phyloP scores from a whole-genome alignment of 2,888 invertebrate species.

The Dynastes hyllus region DNA sequence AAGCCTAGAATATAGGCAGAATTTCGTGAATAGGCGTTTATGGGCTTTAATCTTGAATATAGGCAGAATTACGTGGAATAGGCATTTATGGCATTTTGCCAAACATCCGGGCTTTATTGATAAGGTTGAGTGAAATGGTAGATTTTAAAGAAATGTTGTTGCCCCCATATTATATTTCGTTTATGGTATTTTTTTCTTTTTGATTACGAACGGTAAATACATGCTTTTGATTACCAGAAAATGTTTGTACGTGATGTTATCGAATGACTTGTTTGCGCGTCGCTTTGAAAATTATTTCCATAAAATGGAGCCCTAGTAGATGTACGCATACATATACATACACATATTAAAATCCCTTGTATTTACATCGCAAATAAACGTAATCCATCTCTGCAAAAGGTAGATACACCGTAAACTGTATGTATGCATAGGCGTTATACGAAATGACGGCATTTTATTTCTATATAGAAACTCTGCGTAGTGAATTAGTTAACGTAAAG shows the following conservation, averaged over 20 bases:
- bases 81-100: too few relatives aligned
- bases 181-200: not conserved
- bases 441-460: too few relatives aligned
- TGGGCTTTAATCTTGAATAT: too few relatives aligned
- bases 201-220: not conserved
- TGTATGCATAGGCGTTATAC: too few relatives aligned
- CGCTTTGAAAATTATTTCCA: not conserved
- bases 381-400: not conserved
- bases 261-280: not conserved
- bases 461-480: too few relatives aligned
- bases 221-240: not conserved
- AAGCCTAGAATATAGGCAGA: too few relatives aligned
- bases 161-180: not conserved
- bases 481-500: too few relatives aligned
- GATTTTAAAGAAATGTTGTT: too few relatives aligned
- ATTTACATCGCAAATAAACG: conserved; percentile 4
- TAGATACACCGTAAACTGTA: too few relatives aligned
- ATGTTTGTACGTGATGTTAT: conserved; percentile 3
- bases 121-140: not conserved
- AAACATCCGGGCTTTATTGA: too few relatives aligned
- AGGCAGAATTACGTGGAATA: too few relatives aligned
- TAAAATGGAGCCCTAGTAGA: not conserved
- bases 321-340: not conserved
- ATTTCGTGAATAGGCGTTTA: too few relatives aligned
- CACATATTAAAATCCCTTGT: not conserved